Percentiles rank a stretch among this genome's conserved stretches.
Conservation (phyloP, 92 coral and sea anemone species). For the Virgularia gustaviana region DNA sequence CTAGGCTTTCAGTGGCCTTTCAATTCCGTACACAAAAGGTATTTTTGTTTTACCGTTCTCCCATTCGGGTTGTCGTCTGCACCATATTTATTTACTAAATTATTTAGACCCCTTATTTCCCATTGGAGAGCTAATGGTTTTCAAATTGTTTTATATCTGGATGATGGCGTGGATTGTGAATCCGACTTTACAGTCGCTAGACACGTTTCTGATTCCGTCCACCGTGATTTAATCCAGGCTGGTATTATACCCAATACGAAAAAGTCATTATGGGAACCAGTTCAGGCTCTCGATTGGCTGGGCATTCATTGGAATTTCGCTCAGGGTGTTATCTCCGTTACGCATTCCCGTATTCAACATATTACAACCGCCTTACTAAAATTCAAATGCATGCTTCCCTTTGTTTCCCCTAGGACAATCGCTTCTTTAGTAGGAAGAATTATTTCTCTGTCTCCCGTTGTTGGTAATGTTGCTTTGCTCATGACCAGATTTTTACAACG, state of each 20-base stretch:
- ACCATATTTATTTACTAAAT: slow-evolving; percentile 59
- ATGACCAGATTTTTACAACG: slow-evolving; percentile 11
- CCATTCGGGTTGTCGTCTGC: slow-evolving; percentile 54
- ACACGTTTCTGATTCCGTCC: slow-evolving; percentile 28
- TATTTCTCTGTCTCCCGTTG: slow-evolving; percentile 47
- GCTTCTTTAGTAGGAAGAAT: slow-evolving; percentile 43
- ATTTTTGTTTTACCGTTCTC: slow-evolving; percentile 47
- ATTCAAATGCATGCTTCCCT: slow-evolving; percentile 21
- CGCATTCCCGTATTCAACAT: slow-evolving; percentile 19
- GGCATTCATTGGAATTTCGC: slow-evolving; percentile 41
- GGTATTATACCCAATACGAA: slow-evolving; percentile 43
- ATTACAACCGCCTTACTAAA: slow-evolving; percentile 2
- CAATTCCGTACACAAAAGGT: slow-evolving; percentile 12
- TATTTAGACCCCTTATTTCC: slow-evolving; percentile 52
- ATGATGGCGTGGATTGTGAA: slow-evolving; percentile 50
- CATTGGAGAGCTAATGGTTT: slow-evolving; percentile 41
- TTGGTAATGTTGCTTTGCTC: slow-evolving; percentile 18
- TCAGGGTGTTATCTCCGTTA: slow-evolving; percentile 4
- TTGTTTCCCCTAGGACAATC: slow-evolving; percentile 48
- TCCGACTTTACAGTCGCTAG: background rate
- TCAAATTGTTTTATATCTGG: slow-evolving; percentile 36
- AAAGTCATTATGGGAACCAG: slow-evolving; percentile 46
- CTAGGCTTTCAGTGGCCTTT: slow-evolving; percentile 54
- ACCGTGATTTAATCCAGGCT: slow-evolving; percentile 15
- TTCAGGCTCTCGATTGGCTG: slow-evolving; percentile 43